Evolutionary conservation across 2,113 vertebrate species (phyloP).

Genomic region (Hydropotes inermis): DNA sequence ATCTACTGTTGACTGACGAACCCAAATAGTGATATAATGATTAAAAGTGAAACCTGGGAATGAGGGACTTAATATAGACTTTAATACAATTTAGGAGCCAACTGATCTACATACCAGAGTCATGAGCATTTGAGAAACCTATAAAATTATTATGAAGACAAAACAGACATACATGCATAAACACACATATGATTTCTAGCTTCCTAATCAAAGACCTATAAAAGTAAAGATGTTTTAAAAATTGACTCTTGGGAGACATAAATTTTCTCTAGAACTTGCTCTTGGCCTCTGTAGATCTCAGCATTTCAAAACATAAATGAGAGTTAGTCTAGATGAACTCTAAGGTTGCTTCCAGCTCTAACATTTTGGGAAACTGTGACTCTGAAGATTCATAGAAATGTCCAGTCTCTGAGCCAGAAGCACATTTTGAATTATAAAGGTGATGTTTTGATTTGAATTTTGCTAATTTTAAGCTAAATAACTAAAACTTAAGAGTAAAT

Average conservation of each 20-base stretch:
- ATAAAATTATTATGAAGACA: background rate
- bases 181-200: background rate
- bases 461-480: background rate
- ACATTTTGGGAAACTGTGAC: background rate
- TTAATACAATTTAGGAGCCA: background rate
- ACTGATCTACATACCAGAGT: background rate
- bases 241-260: background rate
- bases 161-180: background rate
- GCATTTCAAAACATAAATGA: background rate
- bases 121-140: background rate
- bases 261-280: background rate
- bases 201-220: background rate
- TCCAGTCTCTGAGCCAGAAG: background rate
- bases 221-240: background rate
- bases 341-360: background rate
- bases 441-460: background rate
- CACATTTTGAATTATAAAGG: background rate
- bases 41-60: background rate
- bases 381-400: background rate
- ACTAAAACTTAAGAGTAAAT: background rate
- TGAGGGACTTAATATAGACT: background rate
- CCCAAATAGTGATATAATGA: background rate
- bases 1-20: background rate
- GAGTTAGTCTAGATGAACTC: background rate
- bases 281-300: background rate